Conservation (phyloP, 2,113 vertebrate species). For the Cololabis saira region DNA sequence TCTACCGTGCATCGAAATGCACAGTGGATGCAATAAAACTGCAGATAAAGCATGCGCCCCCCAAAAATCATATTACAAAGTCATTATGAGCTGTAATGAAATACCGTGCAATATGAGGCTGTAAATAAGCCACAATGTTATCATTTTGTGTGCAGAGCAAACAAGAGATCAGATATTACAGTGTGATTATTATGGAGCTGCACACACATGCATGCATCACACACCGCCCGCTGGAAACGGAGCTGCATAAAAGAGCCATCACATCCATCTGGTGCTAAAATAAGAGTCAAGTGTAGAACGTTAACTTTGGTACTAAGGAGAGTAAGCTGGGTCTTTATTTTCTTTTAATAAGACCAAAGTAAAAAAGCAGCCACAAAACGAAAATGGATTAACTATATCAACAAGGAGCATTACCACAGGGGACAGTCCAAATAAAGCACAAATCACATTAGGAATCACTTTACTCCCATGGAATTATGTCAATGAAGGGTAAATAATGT, state of each 20-base stretch:
- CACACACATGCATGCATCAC: constrained; percentile 2
- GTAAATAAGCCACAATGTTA: constrained; percentile 65
- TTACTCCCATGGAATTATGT: constrained; percentile 30
- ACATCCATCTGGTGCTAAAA: constrained; percentile 5
- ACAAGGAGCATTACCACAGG: constrained; percentile 21
- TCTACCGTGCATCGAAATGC: constrained; percentile 19
- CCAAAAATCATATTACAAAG: constrained; percentile 66
- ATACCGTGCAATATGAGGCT: constrained; percentile 60
- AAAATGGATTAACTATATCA: constrained; percentile 14
- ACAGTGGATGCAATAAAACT: constrained; percentile 58
- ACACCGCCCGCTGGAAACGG: neutral
- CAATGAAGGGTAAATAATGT: constrained; percentile 27
- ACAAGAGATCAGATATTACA: constrained; percentile 44
- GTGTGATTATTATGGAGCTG: constrained; percentile 13
- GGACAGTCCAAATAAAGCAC: constrained; percentile 52
- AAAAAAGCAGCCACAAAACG: constrained; percentile 15
- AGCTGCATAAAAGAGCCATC: constrained; percentile 8
- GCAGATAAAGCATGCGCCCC: constrained; percentile 56
- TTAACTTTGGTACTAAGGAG: constrained; percentile 4
- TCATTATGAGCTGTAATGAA: constrained; percentile 74
- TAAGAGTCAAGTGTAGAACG: constrained; percentile 8
- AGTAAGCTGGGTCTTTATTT: constrained; percentile 4
- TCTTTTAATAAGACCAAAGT: constrained; percentile 32
- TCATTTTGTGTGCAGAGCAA: constrained; percentile 53
- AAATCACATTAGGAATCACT: constrained; percentile 37